phyloP scores from a whole-genome alignment of 1,140 invertebrate genomes.

The Diorhabda carinulata region DNA sequence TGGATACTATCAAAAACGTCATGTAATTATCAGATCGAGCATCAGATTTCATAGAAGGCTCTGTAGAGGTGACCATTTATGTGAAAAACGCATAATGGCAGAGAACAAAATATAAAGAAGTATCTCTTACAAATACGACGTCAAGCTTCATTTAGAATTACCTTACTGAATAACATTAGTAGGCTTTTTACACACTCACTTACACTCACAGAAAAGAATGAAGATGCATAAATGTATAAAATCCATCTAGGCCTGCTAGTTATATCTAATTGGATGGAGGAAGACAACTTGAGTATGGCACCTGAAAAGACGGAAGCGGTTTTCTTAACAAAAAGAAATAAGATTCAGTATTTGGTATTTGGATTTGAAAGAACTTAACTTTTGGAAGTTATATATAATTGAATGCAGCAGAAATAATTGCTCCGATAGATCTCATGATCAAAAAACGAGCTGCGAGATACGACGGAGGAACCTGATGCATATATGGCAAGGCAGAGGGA shows the following conservation, averaged over 20 bases:
- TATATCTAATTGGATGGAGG: constrained; percentile 21
- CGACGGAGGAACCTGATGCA: too few species aligned
- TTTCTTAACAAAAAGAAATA: constrained; percentile 24
- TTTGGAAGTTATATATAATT: too few species aligned
- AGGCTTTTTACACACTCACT: constrained; percentile 7
- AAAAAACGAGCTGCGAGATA: too few species aligned
- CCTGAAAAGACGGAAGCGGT: constrained; percentile 31
- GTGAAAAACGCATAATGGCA: constrained; percentile 1
- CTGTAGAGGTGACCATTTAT: constrained; percentile 1
- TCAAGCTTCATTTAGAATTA: constrained; percentile 48
- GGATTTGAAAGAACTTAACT: too few species aligned
- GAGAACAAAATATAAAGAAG: constrained; percentile 46
- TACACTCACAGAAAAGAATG: constrained; percentile 12
- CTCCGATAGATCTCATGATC: too few species aligned
- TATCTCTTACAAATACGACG: constrained; percentile 43
- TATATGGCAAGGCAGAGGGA: too few species aligned
- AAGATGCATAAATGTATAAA: constrained; percentile 6
- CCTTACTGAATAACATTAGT: constrained; percentile 28
- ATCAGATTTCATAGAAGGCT: constrained; percentile 37
- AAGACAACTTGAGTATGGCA: constrained; percentile 23
- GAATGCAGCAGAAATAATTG: too few species aligned
- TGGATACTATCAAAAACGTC: constrained; percentile 39
- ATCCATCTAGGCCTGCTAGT: too few species aligned
- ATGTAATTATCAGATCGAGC: constrained; percentile 3
- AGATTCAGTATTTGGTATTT: not conserved